phyloP scores from a whole-genome alignment of 2,113 vertebrate species.

The Coturnix japonica region DNA sequence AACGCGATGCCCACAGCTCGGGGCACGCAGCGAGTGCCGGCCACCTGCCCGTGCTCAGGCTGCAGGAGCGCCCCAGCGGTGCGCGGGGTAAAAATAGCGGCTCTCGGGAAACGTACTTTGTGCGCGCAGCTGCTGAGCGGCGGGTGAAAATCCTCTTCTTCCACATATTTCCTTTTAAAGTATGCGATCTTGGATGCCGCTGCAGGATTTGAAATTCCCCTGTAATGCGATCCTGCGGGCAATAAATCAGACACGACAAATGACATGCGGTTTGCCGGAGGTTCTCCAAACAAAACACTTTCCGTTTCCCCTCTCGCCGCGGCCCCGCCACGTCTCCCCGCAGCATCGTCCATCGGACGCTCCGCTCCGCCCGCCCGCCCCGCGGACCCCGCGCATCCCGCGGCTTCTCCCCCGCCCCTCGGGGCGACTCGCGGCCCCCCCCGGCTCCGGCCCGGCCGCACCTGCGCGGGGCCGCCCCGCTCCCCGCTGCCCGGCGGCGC shows the following conservation, averaged over 20 bases:
- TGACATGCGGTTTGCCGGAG: constrained; percentile 77
- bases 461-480: no score
- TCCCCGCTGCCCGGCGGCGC: no score
- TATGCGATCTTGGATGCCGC: constrained; percentile 91
- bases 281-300: constrained; percentile 78
- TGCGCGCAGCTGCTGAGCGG: constrained; percentile 90
- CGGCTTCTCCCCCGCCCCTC: no score
- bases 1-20: no score
- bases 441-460: no score
- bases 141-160: constrained; percentile 90
- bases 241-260: constrained; percentile 83
- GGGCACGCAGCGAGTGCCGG: constrained; percentile 34
- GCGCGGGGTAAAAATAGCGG: constrained; percentile 64
- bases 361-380: no score
- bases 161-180: constrained; percentile 97
- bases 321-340: neutral
- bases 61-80: constrained; percentile 38
- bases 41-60: no score
- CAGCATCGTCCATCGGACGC: no score
- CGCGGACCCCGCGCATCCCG: no score
- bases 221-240: constrained; percentile 85
- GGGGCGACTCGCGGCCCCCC: no score
- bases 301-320: constrained; percentile 46
- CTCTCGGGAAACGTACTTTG: constrained; percentile 85
- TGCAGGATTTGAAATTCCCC: constrained; percentile 87